Evolutionary conservation across 2,797 vertebrate species (phyloP).

Genomic region (Oryzias dopingdopingensis): DNA sequence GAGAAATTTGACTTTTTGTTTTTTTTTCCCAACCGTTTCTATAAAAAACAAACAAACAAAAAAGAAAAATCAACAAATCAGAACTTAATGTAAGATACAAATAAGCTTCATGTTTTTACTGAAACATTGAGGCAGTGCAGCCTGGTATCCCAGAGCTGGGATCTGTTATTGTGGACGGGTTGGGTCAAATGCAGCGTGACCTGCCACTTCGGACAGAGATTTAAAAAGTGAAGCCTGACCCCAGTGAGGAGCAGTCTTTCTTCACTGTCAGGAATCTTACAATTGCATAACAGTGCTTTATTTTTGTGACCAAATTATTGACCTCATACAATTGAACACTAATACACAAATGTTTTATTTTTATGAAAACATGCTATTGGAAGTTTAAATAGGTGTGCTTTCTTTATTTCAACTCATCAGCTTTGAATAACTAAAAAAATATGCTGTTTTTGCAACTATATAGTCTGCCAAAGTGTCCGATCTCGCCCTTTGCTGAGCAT

Average conservation of each 20-base stretch:
- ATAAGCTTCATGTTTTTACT: conserved; percentile 22
- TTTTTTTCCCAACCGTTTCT: not conserved
- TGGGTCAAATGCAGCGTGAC: conserved; percentile 67
- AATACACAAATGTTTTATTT: no score
- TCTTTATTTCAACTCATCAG: conserved; percentile 50
- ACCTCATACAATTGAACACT: not conserved
- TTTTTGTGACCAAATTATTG: conserved; percentile 1
- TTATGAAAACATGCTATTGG: no score
- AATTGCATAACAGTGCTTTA: conserved; percentile 1
- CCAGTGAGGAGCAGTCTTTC: conserved; percentile 59
- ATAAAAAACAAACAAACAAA: not conserved
- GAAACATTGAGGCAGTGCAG: conserved; percentile 43
- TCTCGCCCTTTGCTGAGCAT: conserved; percentile 75
- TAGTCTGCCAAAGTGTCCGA: conserved; percentile 72
- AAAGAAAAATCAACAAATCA: no score
- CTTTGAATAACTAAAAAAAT: conserved; percentile 30
- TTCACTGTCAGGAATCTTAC: conserved; percentile 54
- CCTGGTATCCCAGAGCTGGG: conserved; percentile 50
- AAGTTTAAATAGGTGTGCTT: no score
- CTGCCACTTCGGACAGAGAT: conserved; percentile 68
- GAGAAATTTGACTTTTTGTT: no score
- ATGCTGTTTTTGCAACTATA: conserved; percentile 73
- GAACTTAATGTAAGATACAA: no score
- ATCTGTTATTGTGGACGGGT: conserved; percentile 67
- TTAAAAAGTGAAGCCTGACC: conserved; percentile 72